These are phyloP conservation scores for Gopherus flavomarginatus DNA, from an alignment of 2,113 vertebrate genomes.

Conservation along the genomic window DNA sequence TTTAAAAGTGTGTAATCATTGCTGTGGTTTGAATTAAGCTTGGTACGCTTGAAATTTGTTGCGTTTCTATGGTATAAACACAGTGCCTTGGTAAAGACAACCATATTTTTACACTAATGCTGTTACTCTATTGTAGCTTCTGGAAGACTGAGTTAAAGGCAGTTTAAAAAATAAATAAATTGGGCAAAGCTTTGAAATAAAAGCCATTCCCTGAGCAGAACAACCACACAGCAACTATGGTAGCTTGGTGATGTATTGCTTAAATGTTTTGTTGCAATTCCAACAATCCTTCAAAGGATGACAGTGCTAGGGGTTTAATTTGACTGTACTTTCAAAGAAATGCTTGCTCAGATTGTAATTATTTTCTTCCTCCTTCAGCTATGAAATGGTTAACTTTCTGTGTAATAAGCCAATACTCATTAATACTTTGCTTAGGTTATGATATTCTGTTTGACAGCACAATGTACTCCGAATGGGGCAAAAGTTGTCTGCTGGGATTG, in stretches of 20 bases:
- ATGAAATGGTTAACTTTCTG: conserved; percentile 20
- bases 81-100: conserved; percentile 52
- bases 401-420: neutral
- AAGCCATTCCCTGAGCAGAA: conserved; percentile 45
- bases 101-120: conserved; percentile 16
- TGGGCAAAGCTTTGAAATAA: conserved; percentile 34
- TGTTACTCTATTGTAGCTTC: conserved; percentile 63
- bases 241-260: conserved; percentile 47
- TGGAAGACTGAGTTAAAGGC: conserved; percentile 36
- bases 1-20: neutral
- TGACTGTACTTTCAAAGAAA: conserved; percentile 39
- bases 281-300: conserved; percentile 37
- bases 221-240: neutral
- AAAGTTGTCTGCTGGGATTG: neutral
- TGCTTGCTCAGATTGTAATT: conserved; percentile 11
- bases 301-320: neutral
- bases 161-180: conserved; percentile 3
- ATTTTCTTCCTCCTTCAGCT: conserved; percentile 42
- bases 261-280: conserved; percentile 44
- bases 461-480: conserved; percentile 20
- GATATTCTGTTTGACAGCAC: conserved; percentile 48
- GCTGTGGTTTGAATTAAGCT: conserved; percentile 13
- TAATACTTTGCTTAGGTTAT: conserved; percentile 16
- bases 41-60: neutral
- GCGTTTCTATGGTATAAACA: conserved; percentile 31